Evolutionary conservation across 2,888 invertebrate species (phyloP), one percentile per base, ranked within the genome.

Genomic region (Dorcus hopei): DNA sequence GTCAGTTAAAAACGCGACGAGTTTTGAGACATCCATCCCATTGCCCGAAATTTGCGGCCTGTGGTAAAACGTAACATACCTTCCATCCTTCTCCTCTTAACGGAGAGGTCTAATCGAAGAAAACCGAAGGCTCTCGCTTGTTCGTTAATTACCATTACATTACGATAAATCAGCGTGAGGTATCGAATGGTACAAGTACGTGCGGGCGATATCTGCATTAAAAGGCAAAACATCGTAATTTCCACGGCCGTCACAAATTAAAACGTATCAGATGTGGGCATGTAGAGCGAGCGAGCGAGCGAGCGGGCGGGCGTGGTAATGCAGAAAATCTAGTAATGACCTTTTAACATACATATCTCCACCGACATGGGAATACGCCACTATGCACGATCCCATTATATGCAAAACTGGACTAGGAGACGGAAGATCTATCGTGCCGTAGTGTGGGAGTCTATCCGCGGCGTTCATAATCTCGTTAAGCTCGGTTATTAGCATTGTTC

Each of bases 341-440:
- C 59, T 59, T 59, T 59, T 59, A 59, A 59, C 59, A 59, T 52
- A 59, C 52, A 59, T 59, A 54, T 59, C 55, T 52, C 49, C 38
- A 23, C 26, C 39, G 52, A 57, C 57, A 56, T 59, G 59, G 52
- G 59, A 59, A 59, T 59, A 55, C 40, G 45, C 59, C 55, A 56
- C 55, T 56, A 48, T 56, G 33, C 45, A 52, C 59, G 56, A 56
- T 59, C 52, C 59, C 59, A 59, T 59, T 59, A 54, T 59, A 59
- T 59, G 59, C 56, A 59, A 59, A 59, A 59, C 55, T 50, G 43
- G 52, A 45, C 51, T 47, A 33, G 26, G 26, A 33, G 49, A 47
- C 45, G 47, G 45, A 57, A 39, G 49, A 55, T 55, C 40, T 51
- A 57, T 45, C 23, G 23, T 45, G 11, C 45, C 23, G 3, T 33